Conservation (phyloP, 2,797 vertebrate species). For the Pseudocheirus occidentalis region DNA sequence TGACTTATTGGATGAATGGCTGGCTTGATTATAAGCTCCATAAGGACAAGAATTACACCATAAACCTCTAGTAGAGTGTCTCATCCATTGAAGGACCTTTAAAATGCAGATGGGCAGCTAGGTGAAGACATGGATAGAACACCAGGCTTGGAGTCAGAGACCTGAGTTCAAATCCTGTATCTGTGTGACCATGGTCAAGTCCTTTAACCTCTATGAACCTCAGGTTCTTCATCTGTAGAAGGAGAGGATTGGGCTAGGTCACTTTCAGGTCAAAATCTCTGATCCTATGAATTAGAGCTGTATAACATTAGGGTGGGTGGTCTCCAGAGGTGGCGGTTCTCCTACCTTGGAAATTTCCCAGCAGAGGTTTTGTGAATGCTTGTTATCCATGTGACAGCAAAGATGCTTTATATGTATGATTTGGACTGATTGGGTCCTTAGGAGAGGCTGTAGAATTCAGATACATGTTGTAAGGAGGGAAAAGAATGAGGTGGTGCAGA, state of each 20-base stretch:
- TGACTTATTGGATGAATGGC: neutral
- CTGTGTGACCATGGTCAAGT: neutral
- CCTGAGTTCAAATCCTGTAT: neutral
- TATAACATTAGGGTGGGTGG: neutral
- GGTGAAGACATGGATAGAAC: neutral
- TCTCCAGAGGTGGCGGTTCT: neutral
- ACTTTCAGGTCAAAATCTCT: neutral
- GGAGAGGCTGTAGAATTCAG: neutral
- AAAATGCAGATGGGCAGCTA: neutral
- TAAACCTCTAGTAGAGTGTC: neutral
- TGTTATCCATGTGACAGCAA: neutral
- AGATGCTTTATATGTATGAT: neutral
- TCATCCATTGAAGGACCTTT: neutral
- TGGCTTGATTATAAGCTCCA: neutral
- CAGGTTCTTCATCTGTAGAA: neutral
- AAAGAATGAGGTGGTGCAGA: neutral
- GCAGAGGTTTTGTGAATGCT: neutral
- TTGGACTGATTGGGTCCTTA: neutral
- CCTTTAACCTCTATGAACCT: neutral
- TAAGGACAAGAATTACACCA: neutral
- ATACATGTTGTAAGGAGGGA: neutral
- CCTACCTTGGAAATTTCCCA: neutral
- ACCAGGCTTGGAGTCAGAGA: neutral
- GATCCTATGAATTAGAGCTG: neutral
- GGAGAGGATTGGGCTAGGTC: neutral